Conservation (phyloP, 2,113 vertebrate genomes). For the Nycticryphes semicollaris region DNA sequence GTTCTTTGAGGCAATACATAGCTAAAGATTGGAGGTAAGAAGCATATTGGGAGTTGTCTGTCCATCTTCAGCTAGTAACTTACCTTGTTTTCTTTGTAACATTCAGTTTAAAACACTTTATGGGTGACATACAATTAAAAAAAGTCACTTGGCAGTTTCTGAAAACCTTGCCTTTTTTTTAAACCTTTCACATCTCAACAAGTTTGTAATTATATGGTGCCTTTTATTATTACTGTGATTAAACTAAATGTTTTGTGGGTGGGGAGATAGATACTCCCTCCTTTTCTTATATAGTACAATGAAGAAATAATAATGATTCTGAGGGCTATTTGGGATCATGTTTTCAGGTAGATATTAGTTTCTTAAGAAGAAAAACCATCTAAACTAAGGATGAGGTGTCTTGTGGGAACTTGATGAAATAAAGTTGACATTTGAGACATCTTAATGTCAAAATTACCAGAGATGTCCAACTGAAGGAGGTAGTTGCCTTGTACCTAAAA, state of each 20-base stretch:
- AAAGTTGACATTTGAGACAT: not conserved
- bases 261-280: not conserved
- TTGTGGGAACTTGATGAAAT: not conserved
- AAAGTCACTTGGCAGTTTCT: not conserved
- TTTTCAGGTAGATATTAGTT: not conserved
- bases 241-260: not conserved
- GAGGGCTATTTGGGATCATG: not conserved
- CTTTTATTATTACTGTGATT: not conserved
- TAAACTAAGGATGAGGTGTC: not conserved
- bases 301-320: not conserved
- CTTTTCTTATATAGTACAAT: not conserved
- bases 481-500: not conserved
- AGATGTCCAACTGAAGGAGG: not conserved
- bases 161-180: not conserved
- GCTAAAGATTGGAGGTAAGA: not conserved
- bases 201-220: not conserved
- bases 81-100: not conserved
- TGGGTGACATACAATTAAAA: not conserved
- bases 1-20: not conserved
- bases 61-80: not conserved
- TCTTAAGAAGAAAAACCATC: not conserved
- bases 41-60: not conserved
- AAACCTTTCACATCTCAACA: not conserved
- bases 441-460: not conserved
- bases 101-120: not conserved